Conservation (phyloP, 2,888 invertebrate species). For the Stenotaenia linearis region DNA sequence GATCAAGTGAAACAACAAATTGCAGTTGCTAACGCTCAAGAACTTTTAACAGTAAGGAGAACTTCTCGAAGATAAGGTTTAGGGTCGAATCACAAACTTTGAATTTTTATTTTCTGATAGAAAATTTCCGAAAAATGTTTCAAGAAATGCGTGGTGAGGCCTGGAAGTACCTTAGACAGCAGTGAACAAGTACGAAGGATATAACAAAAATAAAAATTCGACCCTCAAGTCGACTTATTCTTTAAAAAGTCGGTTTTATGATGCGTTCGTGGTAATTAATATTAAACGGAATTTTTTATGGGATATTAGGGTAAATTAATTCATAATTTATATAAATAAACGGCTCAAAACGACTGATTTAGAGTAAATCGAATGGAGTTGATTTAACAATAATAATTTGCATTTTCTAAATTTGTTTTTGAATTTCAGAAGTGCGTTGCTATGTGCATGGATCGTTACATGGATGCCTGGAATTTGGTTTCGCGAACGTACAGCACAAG, state of each 20-base stretch:
- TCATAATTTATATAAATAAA: too few relatives aligned
- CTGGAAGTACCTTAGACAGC: constrained; percentile 79
- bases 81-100: neutral
- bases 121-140: constrained; percentile 98
- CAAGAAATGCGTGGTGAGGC: constrained; percentile 85
- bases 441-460: constrained; percentile 97
- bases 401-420: too few relatives aligned
- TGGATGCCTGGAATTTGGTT: constrained; percentile 92
- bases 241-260: too few relatives aligned
- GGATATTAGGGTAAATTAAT: too few relatives aligned
- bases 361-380: too few relatives aligned
- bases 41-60: constrained; percentile 75
- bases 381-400: too few relatives aligned
- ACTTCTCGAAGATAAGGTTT: too few relatives aligned
- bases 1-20: constrained; percentile 93
- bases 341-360: too few relatives aligned
- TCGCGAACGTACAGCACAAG: constrained; percentile 80
- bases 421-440: constrained; percentile 82
- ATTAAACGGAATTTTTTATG: too few relatives aligned
- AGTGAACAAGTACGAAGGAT: constrained; percentile 83
- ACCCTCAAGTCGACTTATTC: too few relatives aligned
- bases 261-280: too few relatives aligned
- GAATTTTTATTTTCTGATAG: constrained; percentile 48
- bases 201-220: too few relatives aligned
- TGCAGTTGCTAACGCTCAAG: constrained; percentile 87